Conservation (phyloP, 2,113 vertebrate species). For the Cephalopterus ornatus region DNA sequence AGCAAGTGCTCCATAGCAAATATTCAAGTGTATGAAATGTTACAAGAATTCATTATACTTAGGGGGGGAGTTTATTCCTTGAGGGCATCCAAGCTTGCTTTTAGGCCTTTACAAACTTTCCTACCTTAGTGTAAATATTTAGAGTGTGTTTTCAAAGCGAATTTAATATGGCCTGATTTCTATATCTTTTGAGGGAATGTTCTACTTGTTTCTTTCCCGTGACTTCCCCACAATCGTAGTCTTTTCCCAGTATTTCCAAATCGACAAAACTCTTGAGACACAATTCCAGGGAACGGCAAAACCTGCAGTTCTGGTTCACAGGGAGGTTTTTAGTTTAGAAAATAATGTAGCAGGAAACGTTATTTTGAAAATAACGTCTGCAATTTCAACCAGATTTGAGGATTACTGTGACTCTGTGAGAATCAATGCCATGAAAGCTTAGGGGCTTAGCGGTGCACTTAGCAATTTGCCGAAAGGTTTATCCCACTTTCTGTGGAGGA, state of each 20-base stretch:
- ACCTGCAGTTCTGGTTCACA: neutral
- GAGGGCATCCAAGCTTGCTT: neutral
- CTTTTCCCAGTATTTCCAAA: neutral
- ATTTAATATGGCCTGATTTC: neutral
- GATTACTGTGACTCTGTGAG: neutral
- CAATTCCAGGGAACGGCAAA: neutral
- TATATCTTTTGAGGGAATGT: neutral
- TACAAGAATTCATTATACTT: neutral
- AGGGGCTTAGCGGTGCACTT: constrained; percentile 29
- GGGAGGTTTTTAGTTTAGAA: neutral
- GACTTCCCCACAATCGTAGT: neutral
- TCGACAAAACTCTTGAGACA: neutral
- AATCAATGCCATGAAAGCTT: constrained; percentile 14
- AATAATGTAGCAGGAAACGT: neutral
- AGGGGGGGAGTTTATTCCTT: neutral
- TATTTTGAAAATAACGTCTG: neutral
- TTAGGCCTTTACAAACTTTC: neutral
- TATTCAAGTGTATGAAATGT: neutral
- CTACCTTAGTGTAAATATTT: neutral
- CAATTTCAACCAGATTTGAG: neutral
- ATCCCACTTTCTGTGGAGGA: constrained; percentile 4
- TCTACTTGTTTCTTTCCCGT: neutral
- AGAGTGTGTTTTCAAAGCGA: neutral
- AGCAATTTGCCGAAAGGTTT: constrained; percentile 47
- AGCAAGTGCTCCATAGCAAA: neutral